Conservation (phyloP, 2,113 vertebrate species). For the Petroica traversi region DNA sequence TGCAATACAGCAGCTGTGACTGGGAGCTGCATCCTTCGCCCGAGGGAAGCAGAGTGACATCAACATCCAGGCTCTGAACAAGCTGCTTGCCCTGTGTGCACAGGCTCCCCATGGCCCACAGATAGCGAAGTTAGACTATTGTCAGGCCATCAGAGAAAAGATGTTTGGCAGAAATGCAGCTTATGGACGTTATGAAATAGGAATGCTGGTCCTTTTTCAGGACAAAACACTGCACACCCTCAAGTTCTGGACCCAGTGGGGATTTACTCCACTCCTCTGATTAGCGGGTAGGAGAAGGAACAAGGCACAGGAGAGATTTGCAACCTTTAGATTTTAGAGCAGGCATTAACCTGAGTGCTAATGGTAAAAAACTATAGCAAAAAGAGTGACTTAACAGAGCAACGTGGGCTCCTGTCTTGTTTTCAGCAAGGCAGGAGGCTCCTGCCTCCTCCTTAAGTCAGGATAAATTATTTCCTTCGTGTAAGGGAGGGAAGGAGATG, state of each 20-base stretch:
- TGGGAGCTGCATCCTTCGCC: not conserved
- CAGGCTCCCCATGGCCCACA: not conserved
- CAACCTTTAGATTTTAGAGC: not conserved
- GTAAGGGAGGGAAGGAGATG: not conserved
- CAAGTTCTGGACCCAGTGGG: not conserved
- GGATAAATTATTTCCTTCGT: not conserved
- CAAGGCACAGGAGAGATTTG: not conserved
- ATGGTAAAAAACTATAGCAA: not conserved
- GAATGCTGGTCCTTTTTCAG: not conserved
- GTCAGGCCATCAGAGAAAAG: not conserved
- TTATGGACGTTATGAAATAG: not conserved
- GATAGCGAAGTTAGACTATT: not conserved
- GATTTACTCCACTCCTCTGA: not conserved
- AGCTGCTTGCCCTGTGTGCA: rapidly evolving
- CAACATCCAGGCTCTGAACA: not conserved
- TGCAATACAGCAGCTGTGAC: not conserved
- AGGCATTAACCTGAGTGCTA: not conserved
- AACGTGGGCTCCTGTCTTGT: not conserved
- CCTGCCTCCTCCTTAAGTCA: rapidly evolving
- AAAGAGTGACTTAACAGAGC: not conserved
- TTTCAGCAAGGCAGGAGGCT: not conserved
- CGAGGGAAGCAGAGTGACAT: not conserved
- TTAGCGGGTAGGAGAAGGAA: not conserved
- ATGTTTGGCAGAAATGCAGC: not conserved
- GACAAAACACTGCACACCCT: not conserved